Evolutionary conservation across 1,140 invertebrate genomes (phyloP), one percentile per base, ranked within the genome.

Genomic region (Apis cerana): DNA sequence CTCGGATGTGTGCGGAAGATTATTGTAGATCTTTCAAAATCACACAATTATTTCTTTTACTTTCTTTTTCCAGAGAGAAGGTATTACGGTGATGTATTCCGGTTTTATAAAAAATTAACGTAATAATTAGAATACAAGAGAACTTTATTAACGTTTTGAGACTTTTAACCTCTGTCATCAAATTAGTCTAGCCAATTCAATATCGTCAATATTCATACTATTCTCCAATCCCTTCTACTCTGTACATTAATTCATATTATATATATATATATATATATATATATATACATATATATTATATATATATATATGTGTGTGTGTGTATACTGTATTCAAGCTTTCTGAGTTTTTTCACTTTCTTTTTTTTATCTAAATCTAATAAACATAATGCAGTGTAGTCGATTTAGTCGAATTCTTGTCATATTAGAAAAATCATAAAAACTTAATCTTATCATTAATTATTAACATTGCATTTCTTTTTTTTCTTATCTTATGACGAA

Each of bases 61-160:
- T 56, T 12, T 50, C 1, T 58, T 59, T 83, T 33, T 50, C 13
- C 17, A 52, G n/a, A 61, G 43, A 64, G 75, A 23, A 74, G 48
- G 9, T 67, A 27, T 67, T 23, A 70, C 33, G 58, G 5, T 62
- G n/a, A 27, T 15, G 17, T 50, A 19, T 56, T n/a, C 12, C 23
- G 56, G 23, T 79, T 58, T 64, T 75, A 80, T 48, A 62, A 80
- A 75, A 76, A 70, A 75, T 54, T 77, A 61, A 71, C 48, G 33
- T 82, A 75, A 50, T 21, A 27, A 58, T 82, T 82, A 80, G 48
- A 68, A 81, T 84, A 89, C 27, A 86, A 86, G 84, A 83, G n/a
- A 83, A 81, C 75, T 89, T 88, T 88, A 75, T 88, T 89, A 59
- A 86, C 68, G 67, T 74, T 69, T 81, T 69, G 54, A 75, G 56